Evolutionary conservation across 92 coral and sea anemone species (phyloP).

Genomic region (Porites divaricata): DNA sequence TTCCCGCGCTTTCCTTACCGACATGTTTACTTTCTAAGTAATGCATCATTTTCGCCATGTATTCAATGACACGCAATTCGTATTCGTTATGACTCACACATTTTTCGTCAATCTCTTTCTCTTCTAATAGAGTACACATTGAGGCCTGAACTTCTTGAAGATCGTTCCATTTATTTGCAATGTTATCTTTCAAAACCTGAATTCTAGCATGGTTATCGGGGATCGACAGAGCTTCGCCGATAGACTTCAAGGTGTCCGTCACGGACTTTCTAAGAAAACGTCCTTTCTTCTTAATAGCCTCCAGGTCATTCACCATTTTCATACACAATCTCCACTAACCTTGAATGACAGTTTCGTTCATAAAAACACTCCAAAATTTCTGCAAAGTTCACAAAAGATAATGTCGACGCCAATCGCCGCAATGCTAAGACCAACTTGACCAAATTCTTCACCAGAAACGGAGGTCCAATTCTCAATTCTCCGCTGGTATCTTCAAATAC

Average conservation of each 20-base stretch:
- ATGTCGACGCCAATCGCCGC: constrained; percentile 10
- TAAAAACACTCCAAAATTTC: neutral
- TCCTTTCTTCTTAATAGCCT: constrained; percentile 29
- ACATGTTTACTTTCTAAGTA: no score
- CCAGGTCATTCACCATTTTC: constrained; percentile 27
- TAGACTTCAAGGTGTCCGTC: constrained; percentile 2
- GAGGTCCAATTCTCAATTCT: neutral
- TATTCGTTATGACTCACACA: constrained; percentile 26
- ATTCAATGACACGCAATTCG: constrained; percentile 23
- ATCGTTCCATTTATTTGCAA: constrained; percentile 29
- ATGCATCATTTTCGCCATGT: neutral
- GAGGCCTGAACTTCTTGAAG: constrained; percentile 22
- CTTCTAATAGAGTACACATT: constrained; percentile 7
- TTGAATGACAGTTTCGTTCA: neutral
- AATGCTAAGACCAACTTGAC: neutral
- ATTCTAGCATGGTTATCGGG: constrained; percentile 2
- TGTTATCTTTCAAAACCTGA: constrained; percentile 12
- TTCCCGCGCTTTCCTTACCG: no score
- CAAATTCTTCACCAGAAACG: no score
- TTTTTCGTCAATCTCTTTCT: constrained; percentile 12
- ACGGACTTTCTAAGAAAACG: constrained; percentile 30
- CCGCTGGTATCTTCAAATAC: neutral
- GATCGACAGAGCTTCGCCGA: constrained; percentile 8
- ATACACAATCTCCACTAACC: neutral
- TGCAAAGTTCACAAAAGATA: neutral